Base-by-base conservation (phyloP, 2,888 invertebrate species). In the Lutraria lutraria region DNA sequence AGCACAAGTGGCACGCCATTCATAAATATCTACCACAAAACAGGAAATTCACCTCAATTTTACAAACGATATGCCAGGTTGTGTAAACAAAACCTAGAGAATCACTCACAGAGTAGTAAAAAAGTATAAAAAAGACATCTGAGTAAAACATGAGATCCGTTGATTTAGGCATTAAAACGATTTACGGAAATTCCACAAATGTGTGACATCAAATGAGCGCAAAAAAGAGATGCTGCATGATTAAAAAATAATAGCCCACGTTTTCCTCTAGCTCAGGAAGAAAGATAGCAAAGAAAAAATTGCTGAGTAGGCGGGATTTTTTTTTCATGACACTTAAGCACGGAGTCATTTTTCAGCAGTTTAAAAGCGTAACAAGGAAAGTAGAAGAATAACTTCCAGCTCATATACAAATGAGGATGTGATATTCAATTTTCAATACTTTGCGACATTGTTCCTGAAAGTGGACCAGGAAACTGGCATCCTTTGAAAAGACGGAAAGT, bases 31-130 rank as follows among this genome's bases (percentile, higher is more conserved):
- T 80, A 85, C 83, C 60, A n/a, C 13, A 25, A 63, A 79, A 83
- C 90, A 90, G 90, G 90, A 90, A 88, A 83, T 88, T 25, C 31
- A 72, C 83, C 72, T 83, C 88, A 83, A 25, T 90, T 83, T 88
- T 56, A 86, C 90, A 90, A 88, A 88, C 88, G 88, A 85, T 86
- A 68, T 85, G 86, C 90, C 84, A 83, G n/a, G n/a, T 83, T 88
- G 29, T 80, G 63, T 88, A 88, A 88, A 88, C 87, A 88, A 88
- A 84, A 29, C 87, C 63, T 25, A 19, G 60, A 81, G 83, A 88
- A 83, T 79, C 31, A 52, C 83, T 83, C 68, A 63, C 68, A 86
- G n/a, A 53, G 25, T 52, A 85, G 60, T 31, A 31, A 25, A 87
- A 87, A 87, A 72, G 72, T 25, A 34, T 54, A 81, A 86, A 86